These are phyloP conservation scores for Pachyseris speciosa DNA, from an alignment of 64 coral and sea anemone genomes.

Conservation along the genomic window DNA sequence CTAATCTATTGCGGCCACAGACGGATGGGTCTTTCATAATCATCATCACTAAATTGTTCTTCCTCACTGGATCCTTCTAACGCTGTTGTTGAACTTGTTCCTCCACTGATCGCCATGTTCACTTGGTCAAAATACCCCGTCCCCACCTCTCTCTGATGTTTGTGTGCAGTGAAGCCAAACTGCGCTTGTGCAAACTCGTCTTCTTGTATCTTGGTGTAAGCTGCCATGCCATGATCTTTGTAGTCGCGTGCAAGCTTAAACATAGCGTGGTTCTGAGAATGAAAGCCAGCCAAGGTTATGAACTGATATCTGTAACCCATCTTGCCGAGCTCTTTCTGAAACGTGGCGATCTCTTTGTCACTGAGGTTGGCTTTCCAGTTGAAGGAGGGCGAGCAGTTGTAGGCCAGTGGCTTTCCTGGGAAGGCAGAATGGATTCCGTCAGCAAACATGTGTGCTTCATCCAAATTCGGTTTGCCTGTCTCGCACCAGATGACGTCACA, in stretches of 20 bases:
- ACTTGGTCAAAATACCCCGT: slow-evolving; percentile 87
- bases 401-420: slow-evolving; percentile 86
- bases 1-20: no score
- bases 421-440: slow-evolving; percentile 84
- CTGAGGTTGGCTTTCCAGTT: slow-evolving; percentile 93
- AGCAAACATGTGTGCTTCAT: slow-evolving; percentile 84
- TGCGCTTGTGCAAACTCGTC: slow-evolving; percentile 88
- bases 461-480: slow-evolving; percentile 81
- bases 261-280: slow-evolving; percentile 88
- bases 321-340: slow-evolving; percentile 83
- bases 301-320: slow-evolving; percentile 91
- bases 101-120: slow-evolving; percentile 83
- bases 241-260: slow-evolving; percentile 91
- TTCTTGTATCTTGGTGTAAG: slow-evolving; percentile 88
- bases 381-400: slow-evolving; percentile 92
- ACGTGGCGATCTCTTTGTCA: slow-evolving; percentile 75
- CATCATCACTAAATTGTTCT: slow-evolving; percentile 71
- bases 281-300: slow-evolving; percentile 86
- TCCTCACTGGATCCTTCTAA: slow-evolving; percentile 82
- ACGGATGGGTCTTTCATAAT: no score
- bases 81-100: slow-evolving; percentile 81
- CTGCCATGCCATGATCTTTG: slow-evolving; percentile 72
- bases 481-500: slow-evolving; percentile 89
- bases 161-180: slow-evolving; percentile 82
- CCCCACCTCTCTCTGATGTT: slow-evolving; percentile 89